A percentile compares a stretch with the other conserved stretches of the same genome.
phyloP scores from a whole-genome alignment of 2,888 invertebrate genomes.

The Ditula angustiorana region DNA sequence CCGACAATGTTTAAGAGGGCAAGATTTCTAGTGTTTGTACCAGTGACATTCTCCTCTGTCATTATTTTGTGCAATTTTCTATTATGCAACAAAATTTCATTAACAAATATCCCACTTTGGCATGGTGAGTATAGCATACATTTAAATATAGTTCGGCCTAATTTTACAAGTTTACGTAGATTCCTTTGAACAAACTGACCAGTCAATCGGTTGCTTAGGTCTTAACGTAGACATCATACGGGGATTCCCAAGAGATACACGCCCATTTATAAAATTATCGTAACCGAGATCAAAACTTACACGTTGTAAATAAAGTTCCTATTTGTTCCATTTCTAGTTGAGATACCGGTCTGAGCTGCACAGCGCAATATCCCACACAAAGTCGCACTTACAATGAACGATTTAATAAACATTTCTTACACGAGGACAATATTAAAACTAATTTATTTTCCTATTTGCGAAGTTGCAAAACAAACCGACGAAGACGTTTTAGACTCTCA shows the following conservation, averaged over 20 bases:
- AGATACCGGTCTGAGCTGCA: slow-evolving; percentile 15
- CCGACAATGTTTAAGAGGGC: neutral
- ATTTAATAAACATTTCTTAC: slow-evolving; percentile 17
- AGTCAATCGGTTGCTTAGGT: neutral
- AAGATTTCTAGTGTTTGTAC: neutral
- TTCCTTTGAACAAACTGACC: neutral
- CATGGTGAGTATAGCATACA: neutral
- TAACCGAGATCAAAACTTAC: slow-evolving; percentile 55
- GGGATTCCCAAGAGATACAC: slow-evolving; percentile 19
- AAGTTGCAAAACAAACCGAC: slow-evolving; percentile 28
- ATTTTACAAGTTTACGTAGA: neutral
- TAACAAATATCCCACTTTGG: neutral
- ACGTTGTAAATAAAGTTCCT: slow-evolving; percentile 65
- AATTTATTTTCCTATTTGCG: slow-evolving; percentile 20
- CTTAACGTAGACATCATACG: neutral
- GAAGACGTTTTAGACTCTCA: neutral
- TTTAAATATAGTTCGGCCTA: neutral
- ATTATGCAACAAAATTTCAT: neutral
- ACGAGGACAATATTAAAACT: neutral
- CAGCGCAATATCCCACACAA: slow-evolving; percentile 7
- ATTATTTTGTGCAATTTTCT: neutral
- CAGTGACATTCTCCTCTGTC: neutral
- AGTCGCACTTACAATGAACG: neutral
- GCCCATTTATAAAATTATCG: neutral
- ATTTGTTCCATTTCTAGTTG: slow-evolving; percentile 45